Evolutionary conservation across 2,888 invertebrate genomes (phyloP), one percentile per base, ranked within the genome.

Genomic region (Leptothorax acervorum): DNA sequence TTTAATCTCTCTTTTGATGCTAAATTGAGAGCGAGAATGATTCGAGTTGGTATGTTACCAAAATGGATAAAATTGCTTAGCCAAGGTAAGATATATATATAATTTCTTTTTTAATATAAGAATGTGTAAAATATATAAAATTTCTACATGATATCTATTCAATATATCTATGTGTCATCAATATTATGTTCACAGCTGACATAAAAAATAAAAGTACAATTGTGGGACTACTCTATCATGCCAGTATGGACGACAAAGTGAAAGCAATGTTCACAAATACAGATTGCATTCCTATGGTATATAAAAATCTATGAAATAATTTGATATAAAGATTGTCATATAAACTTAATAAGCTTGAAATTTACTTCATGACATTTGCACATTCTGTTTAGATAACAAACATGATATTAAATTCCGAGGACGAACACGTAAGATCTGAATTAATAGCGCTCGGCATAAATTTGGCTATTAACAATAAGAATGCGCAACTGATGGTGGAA

Each of bases 1-100:
- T 98, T 98, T 94, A 99, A 99, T 96, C 96, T 99, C 89, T 99
- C 99, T 15, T 99, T 99, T 95, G 99, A 99, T 95, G 96, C 97
- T 35, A 97, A 97, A 93, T 95, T 99, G 85, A 96, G 99, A 66
- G 97, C 97, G 90, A 97, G 97, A 95, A 99, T 99, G 97, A 97
- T 99, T 87, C 97, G 97, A 94, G 96, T 97, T 92, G 99, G 98
- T 42, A 96, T 99, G 84, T 95, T 99, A 85, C 98, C 98, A 18
- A 98, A 98, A 95, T 96, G 99, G 90, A 98, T 99, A 66, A 97
- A 97, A 93, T 96, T 98, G 88, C 96, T 99, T 91, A 83, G 91
- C 48, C 93, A 93, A 86, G 97, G 98, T 97, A 95, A 96, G 96
- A 95, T 62, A n/a, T 11, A 2, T 70, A 70, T 35, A 35, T 3